phyloP scores from a whole-genome alignment of 2,888 invertebrate genomes.

The Anthophora plumipes region DNA sequence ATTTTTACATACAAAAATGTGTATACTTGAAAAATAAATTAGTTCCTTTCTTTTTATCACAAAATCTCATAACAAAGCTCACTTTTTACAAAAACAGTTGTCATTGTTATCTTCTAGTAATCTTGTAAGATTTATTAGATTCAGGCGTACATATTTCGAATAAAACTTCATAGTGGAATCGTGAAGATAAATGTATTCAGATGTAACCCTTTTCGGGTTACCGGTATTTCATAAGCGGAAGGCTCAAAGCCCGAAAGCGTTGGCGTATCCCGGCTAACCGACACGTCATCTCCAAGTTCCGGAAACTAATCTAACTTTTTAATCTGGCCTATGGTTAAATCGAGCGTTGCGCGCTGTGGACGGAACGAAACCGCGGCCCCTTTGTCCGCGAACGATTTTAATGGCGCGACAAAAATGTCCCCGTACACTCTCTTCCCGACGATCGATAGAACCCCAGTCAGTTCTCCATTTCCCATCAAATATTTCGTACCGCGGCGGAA shows the following conservation, averaged over 20 bases:
- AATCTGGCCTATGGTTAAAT: slow-evolving; percentile 49
- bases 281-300: slow-evolving; percentile 36
- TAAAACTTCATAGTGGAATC: background rate
- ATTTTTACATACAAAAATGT: too few relatives aligned
- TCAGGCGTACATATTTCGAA: background rate
- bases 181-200: background rate
- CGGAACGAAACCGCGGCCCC: slow-evolving; percentile 22
- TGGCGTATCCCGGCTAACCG: background rate
- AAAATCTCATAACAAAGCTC: too few relatives aligned
- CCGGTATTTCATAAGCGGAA: background rate
- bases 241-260: background rate
- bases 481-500: slow-evolving; percentile 66
- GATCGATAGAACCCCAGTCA: slow-evolving; percentile 63
- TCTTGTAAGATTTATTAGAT: background rate
- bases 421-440: too few relatives aligned
- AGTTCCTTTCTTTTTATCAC: too few relatives aligned
- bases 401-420: slow-evolving; percentile 63
- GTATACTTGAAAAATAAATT: too few relatives aligned
- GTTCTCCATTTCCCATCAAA: slow-evolving; percentile 44
- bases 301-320: slow-evolving; percentile 60
- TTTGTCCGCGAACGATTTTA: slow-evolving; percentile 52
- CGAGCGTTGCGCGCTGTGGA: slow-evolving; percentile 33
- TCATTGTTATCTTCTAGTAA: too few relatives aligned
- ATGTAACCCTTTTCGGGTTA: background rate
- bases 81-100: too few relatives aligned